Percentiles rank a stretch among this genome's conserved stretches.
phyloP scores from a whole-genome alignment of 2,888 invertebrate genomes.

The Exephanes ischioxanthus region DNA sequence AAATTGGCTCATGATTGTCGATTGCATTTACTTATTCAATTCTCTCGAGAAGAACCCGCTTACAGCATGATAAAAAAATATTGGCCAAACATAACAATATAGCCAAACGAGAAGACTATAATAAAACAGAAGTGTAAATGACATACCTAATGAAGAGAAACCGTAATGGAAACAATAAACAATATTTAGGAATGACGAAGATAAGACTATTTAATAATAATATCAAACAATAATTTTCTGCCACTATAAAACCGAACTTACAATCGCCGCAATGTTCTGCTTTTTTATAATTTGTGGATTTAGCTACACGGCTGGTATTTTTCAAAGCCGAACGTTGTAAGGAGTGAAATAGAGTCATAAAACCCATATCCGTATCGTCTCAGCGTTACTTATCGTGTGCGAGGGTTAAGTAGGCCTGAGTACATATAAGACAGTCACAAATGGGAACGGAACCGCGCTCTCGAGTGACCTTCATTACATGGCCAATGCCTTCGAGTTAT shows the following conservation, averaged over 20 bases:
- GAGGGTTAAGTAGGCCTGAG: slow-evolving; percentile 20
- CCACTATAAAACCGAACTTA: not conserved
- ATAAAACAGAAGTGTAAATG: no score
- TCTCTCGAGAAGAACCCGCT: not conserved
- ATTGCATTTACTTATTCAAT: not conserved
- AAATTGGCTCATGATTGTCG: not conserved
- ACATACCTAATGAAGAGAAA: no score
- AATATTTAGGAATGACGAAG: no score
- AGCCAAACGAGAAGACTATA: no score
- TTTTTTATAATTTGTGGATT: not conserved
- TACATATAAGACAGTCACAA: slow-evolving; percentile 65
- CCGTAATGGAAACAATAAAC: no score
- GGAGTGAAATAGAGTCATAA: not conserved
- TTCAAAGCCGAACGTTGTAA: not conserved
- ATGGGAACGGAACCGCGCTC: slow-evolving; percentile 72
- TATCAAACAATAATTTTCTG: no score
- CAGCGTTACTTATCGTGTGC: not conserved
- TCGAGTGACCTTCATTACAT: slow-evolving; percentile 70
- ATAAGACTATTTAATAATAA: no score
- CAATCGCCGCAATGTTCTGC: not conserved
- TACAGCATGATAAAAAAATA: no score
- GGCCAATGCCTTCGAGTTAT: slow-evolving; percentile 66
- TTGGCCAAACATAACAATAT: no score
- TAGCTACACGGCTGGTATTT: not conserved
- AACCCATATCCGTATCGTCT: not conserved